A percentile compares a stretch with the other conserved stretches of the same genome.
Conservation (phyloP, 2,113 vertebrate species). For the Gavia stellata region DNA sequence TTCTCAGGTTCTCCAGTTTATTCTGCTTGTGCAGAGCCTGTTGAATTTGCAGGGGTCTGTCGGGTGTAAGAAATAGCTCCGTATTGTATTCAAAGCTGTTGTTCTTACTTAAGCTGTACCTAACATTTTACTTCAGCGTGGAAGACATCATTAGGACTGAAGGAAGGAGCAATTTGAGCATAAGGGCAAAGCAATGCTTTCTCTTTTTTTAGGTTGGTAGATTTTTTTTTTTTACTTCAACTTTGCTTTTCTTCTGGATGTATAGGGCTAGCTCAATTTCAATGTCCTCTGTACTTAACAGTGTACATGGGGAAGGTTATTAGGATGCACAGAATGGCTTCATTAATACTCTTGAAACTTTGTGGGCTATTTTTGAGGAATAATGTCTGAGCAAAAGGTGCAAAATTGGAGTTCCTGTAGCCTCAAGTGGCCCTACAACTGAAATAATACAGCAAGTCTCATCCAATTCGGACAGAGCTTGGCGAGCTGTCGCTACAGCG, state of each 20-base stretch:
- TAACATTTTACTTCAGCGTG: not conserved
- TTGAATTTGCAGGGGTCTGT: not conserved
- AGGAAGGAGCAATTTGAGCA: not conserved
- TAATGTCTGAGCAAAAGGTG: not conserved
- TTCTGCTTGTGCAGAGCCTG: not conserved
- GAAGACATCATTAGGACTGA: not conserved
- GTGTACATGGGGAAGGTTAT: not conserved
- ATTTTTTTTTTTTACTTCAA: not conserved
- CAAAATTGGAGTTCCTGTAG: not conserved
- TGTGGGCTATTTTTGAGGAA: not conserved
- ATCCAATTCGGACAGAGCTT: not conserved
- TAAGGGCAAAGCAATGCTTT: not conserved
- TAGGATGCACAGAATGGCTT: not conserved
- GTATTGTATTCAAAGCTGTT: not conserved
- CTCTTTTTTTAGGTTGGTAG: not conserved
- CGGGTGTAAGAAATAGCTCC: not conserved
- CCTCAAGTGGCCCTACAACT: not conserved
- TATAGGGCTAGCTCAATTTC: not conserved
- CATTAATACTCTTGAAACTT: not conserved
- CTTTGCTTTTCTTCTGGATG: not conserved
- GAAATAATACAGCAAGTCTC: not conserved
- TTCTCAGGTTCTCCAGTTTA: not conserved
- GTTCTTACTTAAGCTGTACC: not conserved
- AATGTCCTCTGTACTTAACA: not conserved
- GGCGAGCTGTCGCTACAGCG: not conserved